phyloP scores from a whole-genome alignment of 2,797 vertebrate species.

The Lerista edwardsae region DNA sequence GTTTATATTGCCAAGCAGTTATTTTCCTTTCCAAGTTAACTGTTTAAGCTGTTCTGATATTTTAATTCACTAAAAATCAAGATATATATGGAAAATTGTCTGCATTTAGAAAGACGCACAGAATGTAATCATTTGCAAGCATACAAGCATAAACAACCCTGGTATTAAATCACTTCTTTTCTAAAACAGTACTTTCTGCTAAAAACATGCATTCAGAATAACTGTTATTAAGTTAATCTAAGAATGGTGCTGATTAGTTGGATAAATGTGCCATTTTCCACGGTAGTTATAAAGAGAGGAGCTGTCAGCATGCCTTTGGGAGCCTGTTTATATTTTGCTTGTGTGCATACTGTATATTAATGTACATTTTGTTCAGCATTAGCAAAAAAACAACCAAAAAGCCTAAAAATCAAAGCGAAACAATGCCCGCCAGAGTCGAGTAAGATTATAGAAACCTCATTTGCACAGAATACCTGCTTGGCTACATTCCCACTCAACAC shows the following conservation, averaged over 20 bases:
- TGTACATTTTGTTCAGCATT: conserved; percentile 16
- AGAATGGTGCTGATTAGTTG: conserved; percentile 38
- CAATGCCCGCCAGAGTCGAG: neutral
- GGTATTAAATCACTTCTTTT: conserved; percentile 31
- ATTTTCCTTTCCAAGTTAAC: neutral
- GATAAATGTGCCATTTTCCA: conserved; percentile 1
- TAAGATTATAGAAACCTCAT: conserved; percentile 16
- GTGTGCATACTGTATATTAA: neutral
- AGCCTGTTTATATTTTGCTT: neutral
- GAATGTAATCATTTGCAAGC: conserved; percentile 26
- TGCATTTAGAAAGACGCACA: conserved; percentile 8
- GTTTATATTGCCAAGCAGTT: neutral
- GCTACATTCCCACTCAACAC: neutral
- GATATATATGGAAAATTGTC: conserved; percentile 14
- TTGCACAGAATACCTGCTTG: conserved; percentile 12
- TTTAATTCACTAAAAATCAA: conserved; percentile 22
- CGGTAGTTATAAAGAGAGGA: conserved; percentile 1
- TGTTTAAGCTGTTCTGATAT: neutral
- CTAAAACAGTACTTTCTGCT: conserved; percentile 13
- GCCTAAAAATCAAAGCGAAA: conserved; percentile 10
- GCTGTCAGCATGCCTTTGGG: neutral
- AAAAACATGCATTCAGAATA: conserved; percentile 4
- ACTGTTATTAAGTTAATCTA: conserved; percentile 20
- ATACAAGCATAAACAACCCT: neutral
- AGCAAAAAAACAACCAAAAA: neutral